phyloP scores from a whole-genome alignment of 2,797 vertebrate species.

The Mormyrops boulengeri region DNA sequence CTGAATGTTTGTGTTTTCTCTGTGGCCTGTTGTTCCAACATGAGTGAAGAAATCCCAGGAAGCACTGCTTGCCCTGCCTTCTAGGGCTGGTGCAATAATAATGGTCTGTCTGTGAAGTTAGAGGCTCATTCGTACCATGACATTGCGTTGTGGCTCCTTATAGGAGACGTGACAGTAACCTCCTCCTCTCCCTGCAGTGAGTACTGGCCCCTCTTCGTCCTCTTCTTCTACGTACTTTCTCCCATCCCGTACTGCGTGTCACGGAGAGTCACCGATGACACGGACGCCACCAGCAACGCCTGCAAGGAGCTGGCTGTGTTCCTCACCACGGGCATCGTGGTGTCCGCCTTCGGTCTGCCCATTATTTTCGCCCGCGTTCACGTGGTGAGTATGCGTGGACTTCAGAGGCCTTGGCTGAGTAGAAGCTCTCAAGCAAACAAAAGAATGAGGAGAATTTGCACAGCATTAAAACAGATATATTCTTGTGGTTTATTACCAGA shows the following conservation, averaged over 20 bases:
- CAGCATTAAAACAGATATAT: background rate
- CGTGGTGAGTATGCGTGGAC: conserved; percentile 60
- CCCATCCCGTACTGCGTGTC: conserved; percentile 95
- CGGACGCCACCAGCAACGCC: conserved; percentile 89
- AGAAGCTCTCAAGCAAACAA: background rate
- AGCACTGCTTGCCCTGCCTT: background rate
- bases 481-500: background rate
- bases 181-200: conserved; percentile 55
- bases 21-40: background rate
- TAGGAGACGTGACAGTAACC: background rate
- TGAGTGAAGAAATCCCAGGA: background rate
- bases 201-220: conserved; percentile 96
- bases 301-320: conserved; percentile 98
- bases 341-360: conserved; percentile 93
- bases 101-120: background rate
- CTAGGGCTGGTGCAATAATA: background rate
- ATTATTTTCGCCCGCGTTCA: conserved; percentile 85
- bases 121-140: background rate
- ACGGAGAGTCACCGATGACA: conserved; percentile 84
- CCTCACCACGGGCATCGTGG: conserved; percentile 96
- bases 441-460: background rate
- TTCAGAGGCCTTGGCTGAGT: background rate
- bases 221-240: conserved; percentile 96
- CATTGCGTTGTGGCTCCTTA: background rate
- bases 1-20: background rate